A percentile compares a stretch with the other conserved stretches of the same genome.
Conservation (phyloP, 2,888 invertebrate species). For the Adela reaumurella region DNA sequence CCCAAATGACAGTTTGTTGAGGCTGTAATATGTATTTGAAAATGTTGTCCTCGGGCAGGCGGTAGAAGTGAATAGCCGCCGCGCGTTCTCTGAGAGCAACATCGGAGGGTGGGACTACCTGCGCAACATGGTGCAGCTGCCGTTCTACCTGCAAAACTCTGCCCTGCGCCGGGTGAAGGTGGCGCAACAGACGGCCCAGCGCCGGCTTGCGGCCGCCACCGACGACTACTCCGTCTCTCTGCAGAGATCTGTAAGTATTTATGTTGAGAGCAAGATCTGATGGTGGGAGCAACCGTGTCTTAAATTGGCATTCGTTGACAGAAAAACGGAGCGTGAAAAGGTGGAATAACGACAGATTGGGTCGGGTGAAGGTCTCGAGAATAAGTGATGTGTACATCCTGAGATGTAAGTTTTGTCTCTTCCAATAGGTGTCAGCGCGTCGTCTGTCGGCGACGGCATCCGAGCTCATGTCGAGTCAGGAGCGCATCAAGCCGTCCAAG, state of each 20-base stretch:
- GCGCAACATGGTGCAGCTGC: slow-evolving; percentile 94
- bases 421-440: slow-evolving; percentile 62
- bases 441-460: slow-evolving; percentile 76
- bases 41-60: slow-evolving; percentile 53
- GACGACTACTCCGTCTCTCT: slow-evolving; percentile 55
- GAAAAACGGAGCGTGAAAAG: too few species aligned
- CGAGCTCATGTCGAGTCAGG: slow-evolving; percentile 76
- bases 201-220: slow-evolving; percentile 39
- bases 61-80: slow-evolving; percentile 83
- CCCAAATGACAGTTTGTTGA: too few species aligned
- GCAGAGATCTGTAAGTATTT: slow-evolving; percentile 42
- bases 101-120: slow-evolving; percentile 94
- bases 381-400: too few species aligned
- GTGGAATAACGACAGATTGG: too few species aligned
- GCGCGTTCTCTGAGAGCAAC: slow-evolving; percentile 84
- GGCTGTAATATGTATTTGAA: too few species aligned
- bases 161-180: slow-evolving; percentile 85
- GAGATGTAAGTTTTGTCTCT: too few species aligned
- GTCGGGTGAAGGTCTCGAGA: too few species aligned
- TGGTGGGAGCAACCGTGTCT: too few species aligned
- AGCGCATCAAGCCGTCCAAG: slow-evolving; percentile 68
- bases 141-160: slow-evolving; percentile 97
- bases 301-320: too few species aligned
- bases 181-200: slow-evolving; percentile 75
- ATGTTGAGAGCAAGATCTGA: too few species aligned